Evolutionary conservation across 1,140 invertebrate genomes (phyloP).

Genomic region (Orussus abietinus): DNA sequence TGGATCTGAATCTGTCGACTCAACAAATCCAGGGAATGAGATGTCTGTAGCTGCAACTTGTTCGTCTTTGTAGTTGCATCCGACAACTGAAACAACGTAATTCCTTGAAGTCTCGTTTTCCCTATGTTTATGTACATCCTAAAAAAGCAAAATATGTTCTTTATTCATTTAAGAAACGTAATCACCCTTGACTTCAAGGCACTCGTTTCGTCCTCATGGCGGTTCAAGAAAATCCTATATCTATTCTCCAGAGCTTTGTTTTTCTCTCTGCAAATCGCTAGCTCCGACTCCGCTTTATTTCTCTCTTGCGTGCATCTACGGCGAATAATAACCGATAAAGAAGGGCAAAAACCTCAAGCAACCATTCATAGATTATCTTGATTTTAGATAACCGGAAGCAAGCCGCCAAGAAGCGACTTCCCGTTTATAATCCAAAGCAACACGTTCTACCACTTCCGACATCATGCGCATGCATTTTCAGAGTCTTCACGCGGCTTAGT

Average conservation of each 20-base stretch:
- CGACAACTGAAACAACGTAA: conserved; percentile 20
- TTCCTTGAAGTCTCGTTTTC: no score
- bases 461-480: no score
- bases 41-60: conserved; percentile 25
- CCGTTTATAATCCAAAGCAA: no score
- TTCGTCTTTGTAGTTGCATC: conserved; percentile 19
- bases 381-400: no score
- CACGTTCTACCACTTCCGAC: no score
- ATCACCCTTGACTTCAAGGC: conserved; percentile 26
- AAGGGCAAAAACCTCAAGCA: not conserved
- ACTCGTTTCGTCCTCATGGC: conserved; percentile 26
- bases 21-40: conserved; percentile 27
- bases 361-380: no score
- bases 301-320: conserved; percentile 27
- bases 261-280: conserved; percentile 21
- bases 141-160: conserved; percentile 7
- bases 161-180: not conserved
- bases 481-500: no score
- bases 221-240: conserved; percentile 17
- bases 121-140: no score
- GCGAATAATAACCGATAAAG: no score
- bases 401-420: no score
- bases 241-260: conserved; percentile 26
- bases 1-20: conserved; percentile 28
- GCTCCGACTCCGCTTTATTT: conserved; percentile 21